A percentile compares a stretch with the other conserved stretches of the same genome.
These are phyloP conservation scores for Brachyrhaphis roseni DNA, from an alignment of 2,797 vertebrate species.

Conservation along the genomic window DNA sequence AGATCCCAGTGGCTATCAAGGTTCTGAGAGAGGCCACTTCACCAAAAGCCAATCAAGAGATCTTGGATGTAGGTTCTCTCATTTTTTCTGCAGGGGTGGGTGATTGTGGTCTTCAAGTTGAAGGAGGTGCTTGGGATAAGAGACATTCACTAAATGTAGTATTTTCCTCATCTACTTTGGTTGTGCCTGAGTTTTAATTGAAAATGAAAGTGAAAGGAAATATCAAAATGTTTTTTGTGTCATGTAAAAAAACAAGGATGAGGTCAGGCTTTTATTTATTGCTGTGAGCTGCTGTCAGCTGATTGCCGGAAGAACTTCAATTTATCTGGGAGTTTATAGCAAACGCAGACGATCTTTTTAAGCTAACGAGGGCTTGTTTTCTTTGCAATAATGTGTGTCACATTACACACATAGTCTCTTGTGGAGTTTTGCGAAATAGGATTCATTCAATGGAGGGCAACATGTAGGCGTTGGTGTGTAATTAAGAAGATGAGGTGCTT, in stretches of 20 bases:
- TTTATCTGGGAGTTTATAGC: slow-evolving; percentile 41
- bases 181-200: slow-evolving; percentile 6
- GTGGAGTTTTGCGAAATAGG: slow-evolving; percentile 47
- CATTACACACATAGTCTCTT: slow-evolving; percentile 29
- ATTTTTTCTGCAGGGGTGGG: slow-evolving; percentile 14
- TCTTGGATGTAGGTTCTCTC: slow-evolving; percentile 91
- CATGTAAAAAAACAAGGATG: too few relatives aligned
- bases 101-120: not conserved
- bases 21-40: slow-evolving; percentile 95
- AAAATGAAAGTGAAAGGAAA: slow-evolving; percentile 21
- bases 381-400: slow-evolving; percentile 46
- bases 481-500: slow-evolving; percentile 62
- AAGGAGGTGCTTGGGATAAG: slow-evolving; percentile 14
- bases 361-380: slow-evolving; percentile 47
- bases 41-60: slow-evolving; percentile 98
- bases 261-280: not conserved
- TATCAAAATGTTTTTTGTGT: not conserved
- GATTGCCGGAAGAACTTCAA: slow-evolving; percentile 22
- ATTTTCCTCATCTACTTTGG: slow-evolving; percentile 17
- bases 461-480: slow-evolving; percentile 50
- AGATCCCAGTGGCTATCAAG: slow-evolving; percentile 99
- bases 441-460: slow-evolving; percentile 51
- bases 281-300: slow-evolving; percentile 17
- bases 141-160: slow-evolving; percentile 18
- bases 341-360: slow-evolving; percentile 32